Evolutionary conservation across 2,888 invertebrate species (phyloP).

Genomic region (Amorpha juglandis): DNA sequence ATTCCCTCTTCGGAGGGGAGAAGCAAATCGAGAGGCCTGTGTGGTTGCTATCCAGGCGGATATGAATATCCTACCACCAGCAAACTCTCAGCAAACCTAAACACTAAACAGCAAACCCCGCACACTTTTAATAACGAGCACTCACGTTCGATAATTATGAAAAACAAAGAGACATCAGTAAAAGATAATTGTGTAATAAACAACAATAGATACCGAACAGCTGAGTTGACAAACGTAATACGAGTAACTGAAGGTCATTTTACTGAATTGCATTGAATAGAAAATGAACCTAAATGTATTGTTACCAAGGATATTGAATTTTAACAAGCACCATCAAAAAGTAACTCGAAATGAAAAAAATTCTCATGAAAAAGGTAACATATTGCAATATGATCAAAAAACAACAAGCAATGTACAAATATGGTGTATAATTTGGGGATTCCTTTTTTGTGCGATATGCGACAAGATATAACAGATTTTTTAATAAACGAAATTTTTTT

Average conservation of each 20-base stretch:
- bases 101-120: no score
- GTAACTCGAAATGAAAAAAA: not conserved
- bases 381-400: not conserved
- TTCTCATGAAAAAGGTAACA: not conserved
- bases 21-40: no score
- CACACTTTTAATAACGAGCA: not conserved
- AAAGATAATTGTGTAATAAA: not conserved
- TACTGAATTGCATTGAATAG: not conserved
- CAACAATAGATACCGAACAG: not conserved
- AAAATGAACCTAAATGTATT: not conserved
- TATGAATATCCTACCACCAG: no score
- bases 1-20: no score
- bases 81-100: no score
- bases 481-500: no score
- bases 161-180: not conserved
- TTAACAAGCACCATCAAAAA: not conserved
- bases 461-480: no score
- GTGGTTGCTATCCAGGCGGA: no score
- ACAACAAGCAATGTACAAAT: no score
- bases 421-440: no score
- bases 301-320: not conserved
- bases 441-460: no score
- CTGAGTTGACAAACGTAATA: not conserved
- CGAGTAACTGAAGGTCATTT: not conserved
- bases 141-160: not conserved